Conservation (phyloP, 2,888 invertebrate species). For the Lepidocyrtinus sp. region DNA sequence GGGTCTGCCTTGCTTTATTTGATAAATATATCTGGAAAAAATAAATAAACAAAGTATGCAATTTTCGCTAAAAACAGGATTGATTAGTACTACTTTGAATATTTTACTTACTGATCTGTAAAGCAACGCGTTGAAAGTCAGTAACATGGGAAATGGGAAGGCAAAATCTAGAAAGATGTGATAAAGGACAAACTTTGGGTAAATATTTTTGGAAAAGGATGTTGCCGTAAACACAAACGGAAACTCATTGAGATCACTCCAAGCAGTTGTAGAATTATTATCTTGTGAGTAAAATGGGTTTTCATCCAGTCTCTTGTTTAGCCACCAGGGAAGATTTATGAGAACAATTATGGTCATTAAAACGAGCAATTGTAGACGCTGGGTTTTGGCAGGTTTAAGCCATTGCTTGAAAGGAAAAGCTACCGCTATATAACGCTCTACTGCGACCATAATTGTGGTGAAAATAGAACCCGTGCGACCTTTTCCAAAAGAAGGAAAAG, state of each 20-base stretch:
- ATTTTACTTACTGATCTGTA: conserved; percentile 17
- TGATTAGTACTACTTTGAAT: not conserved
- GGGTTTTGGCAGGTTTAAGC: conserved; percentile 37
- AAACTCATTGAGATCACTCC: conserved; percentile 39
- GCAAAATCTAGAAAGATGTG: conserved; percentile 52
- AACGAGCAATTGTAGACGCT: conserved; percentile 28
- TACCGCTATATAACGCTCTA: conserved; percentile 54
- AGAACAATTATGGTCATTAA: conserved; percentile 25
- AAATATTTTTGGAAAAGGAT: conserved; percentile 29
- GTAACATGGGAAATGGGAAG: conserved; percentile 43
- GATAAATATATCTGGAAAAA: conserved; percentile 36
- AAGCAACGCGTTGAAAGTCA: conserved; percentile 49
- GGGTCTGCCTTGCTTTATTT: conserved; percentile 50
- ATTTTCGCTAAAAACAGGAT: conserved; percentile 1
- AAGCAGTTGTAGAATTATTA: not conserved
- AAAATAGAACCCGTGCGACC: conserved; percentile 56
- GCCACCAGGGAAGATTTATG: conserved; percentile 52
- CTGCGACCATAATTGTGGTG: conserved; percentile 45
- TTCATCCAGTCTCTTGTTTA: conserved; percentile 36
- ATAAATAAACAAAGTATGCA: not conserved
- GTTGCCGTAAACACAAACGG: conserved; percentile 46
- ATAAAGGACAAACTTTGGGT: conserved; percentile 26
- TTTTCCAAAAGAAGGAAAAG: not conserved
- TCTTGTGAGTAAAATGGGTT: not conserved
- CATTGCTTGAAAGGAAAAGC: conserved; percentile 45